Evolutionary conservation across 2,113 vertebrate genomes (phyloP).

Genomic region (Myiozetetes cayanensis): DNA sequence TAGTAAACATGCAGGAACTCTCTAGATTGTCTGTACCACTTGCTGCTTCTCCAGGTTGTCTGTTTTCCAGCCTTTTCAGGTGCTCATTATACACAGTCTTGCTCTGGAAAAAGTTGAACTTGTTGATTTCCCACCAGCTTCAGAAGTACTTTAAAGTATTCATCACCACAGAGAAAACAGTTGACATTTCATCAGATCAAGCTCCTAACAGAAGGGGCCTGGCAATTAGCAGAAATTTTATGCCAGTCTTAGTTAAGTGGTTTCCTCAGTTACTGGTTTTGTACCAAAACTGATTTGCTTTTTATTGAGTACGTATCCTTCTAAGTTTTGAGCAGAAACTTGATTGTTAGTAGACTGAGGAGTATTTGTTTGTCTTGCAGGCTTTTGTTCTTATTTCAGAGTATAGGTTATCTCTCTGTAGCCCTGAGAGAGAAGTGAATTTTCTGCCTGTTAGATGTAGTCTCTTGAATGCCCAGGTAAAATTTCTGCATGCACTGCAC

Average conservation of each 20-base stretch:
- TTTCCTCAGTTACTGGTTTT: not conserved
- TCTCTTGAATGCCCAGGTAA: accelerated
- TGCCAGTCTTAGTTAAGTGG: not conserved
- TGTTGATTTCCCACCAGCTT: not conserved
- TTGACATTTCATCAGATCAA: not conserved
- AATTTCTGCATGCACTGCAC: not conserved
- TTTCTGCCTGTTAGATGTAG: not conserved
- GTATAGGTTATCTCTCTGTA: not conserved
- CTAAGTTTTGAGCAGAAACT: not conserved
- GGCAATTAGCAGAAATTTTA: not conserved
- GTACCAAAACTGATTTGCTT: not conserved
- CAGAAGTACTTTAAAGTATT: not conserved
- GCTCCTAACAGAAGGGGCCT: accelerated
- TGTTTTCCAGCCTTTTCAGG: not conserved
- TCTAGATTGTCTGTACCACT: not conserved
- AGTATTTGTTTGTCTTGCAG: not conserved
- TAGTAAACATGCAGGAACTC: not conserved
- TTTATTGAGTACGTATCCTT: accelerated
- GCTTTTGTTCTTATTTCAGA: not conserved
- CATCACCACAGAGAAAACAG: not conserved
- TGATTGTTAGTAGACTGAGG: not conserved
- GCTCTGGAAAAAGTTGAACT: not conserved
- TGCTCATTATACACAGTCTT: not conserved
- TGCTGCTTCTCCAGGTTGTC: not conserved
- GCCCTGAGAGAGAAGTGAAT: not conserved